Base-by-base conservation (phyloP, 2,113 vertebrate species). In the Edolisoma coerulescens region DNA sequence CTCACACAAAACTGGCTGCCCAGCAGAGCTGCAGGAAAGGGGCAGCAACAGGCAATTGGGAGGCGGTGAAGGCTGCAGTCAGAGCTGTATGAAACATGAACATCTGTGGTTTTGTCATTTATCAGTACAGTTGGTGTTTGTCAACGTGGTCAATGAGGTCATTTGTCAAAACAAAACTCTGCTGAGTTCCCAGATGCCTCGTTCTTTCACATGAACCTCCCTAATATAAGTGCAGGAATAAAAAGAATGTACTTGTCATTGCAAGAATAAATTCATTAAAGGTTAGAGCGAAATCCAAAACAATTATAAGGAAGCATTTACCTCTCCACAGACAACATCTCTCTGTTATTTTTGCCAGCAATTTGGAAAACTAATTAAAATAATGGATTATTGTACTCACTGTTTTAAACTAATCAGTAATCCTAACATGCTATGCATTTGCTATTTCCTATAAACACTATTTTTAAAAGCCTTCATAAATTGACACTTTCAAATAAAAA, bases 341-440 rank as follows among this genome's bases (percentile, higher is more conserved):
- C 71, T 77, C 69, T 67, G 59, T 84, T 96, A 86, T 90, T 94
- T 96, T 93, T 86, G 82, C 90, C 32, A 75, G 75, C 79, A 81
- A 84, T 93, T 90, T 90, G 64, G 65, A 95, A 96, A 94, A 70
- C 71, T 92, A 96, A 94, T 97, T 97, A 93, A 94, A 92, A 90
- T 92, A 96, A 95, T 93, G 76, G 90, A 94, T 96, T 96, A 90
- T 84, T 81, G 56, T 96, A 74, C 60, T 92, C 76, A 49, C 21
- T 88, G 60, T 74, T 95, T 95, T 94, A 84, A 93, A 93, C 56
- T 94, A 93, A 94, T 95, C 83, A 89, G 85, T 93, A 95, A 78
- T 68, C 35, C 23, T 92, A 91, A 81, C 71, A 79, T 63, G 45
- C 54, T 77, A 80, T 61, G 70, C 75, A 88, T 94, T 96, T 94